Evolutionary conservation across 1,140 invertebrate species (phyloP), one percentile per base, ranked within the genome.

Genomic region (Scaptomyza pallida): DNA sequence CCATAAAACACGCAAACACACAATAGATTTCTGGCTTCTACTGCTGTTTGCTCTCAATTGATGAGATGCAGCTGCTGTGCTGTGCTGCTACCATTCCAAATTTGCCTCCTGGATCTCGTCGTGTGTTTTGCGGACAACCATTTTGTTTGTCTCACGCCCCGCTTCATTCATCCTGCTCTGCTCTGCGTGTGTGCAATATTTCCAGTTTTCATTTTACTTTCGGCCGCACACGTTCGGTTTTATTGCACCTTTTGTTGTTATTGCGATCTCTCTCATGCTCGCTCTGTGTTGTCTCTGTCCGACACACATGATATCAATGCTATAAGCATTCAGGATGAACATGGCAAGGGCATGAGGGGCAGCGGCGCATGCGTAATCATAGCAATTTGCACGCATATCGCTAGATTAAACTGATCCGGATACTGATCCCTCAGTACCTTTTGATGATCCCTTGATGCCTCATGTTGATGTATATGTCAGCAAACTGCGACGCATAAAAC

Each of bases 341-440:
- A n/a, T n/a, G 33, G 33, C 9, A 35, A 3, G 2, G 33, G 30
- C 37, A 63, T n/a, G n/a, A n/a, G 48, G 59, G 65, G 82, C 44
- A 47, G 44, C 44, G 63, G 65, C 77, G 70, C 71, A 60, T 59
- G 52, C 71, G 59, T 86, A 82, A 86, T 86, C 82, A 79, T 54
- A 41, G 82, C 82, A 88, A 88, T 88, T 88, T 88, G 78, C 82
- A 88, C 82, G 78, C 81, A 86, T 81, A 86, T 88, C 82, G 82
- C 77, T 69, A 88, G 82, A 88, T 88, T 88, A 88, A 81, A 62
- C 75, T 83, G 82, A 83, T 83, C 78, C 78, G 50, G 44, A 65
- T 57, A 51, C 78, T 88, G 73, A 85, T 81, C 82, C 70, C 60
- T 63, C 72, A 50, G 17, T 51, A n/a, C 45, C 19, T 30, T 30